Evolutionary conservation across 2,888 invertebrate species (phyloP).

Genomic region (Parapristionchus giblindavisi): DNA sequence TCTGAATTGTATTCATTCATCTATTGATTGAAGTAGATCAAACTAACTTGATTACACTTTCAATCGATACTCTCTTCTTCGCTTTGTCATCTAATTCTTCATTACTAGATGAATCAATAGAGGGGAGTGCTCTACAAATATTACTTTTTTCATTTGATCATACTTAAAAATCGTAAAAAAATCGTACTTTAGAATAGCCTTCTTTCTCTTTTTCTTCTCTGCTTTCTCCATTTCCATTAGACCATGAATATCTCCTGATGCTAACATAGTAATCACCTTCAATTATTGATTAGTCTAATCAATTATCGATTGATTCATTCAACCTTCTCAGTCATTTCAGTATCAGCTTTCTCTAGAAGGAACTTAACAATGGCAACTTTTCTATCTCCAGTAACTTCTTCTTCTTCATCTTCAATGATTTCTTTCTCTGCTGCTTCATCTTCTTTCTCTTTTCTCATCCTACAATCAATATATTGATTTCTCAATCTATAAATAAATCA

Average conservation of each 20-base stretch:
- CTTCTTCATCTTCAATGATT: neutral
- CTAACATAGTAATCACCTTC: constrained; percentile 37
- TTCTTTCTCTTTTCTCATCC: constrained; percentile 5
- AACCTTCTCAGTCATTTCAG: constrained; percentile 33
- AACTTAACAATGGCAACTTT: constrained; percentile 39
- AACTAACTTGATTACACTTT: constrained; percentile 35
- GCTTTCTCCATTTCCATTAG: constrained; percentile 23
- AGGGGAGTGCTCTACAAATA: neutral
- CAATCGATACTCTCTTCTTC: constrained; percentile 37
- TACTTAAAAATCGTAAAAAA: neutral
- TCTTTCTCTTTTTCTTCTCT: constrained; percentile 27
- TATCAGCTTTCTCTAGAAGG: constrained; percentile 37
- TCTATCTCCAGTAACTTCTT: neutral
- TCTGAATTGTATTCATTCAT: neutral
- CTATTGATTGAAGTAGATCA: neutral
- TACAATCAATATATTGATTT: neutral
- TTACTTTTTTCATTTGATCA: neutral
- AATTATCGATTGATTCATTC: neutral
- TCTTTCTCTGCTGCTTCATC: constrained; percentile 11
- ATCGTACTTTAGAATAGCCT: constrained; percentile 26
- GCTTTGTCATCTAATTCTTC: constrained; percentile 25
- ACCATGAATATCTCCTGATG: constrained; percentile 34
- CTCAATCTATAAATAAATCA: neutral
- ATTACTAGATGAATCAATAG: constrained; percentile 1
- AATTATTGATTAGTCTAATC: neutral